Percentiles rank a stretch among this genome's conserved stretches.
Evolutionary conservation across 2,113 vertebrate species (phyloP).

Genomic region (Catharus minimus): DNA sequence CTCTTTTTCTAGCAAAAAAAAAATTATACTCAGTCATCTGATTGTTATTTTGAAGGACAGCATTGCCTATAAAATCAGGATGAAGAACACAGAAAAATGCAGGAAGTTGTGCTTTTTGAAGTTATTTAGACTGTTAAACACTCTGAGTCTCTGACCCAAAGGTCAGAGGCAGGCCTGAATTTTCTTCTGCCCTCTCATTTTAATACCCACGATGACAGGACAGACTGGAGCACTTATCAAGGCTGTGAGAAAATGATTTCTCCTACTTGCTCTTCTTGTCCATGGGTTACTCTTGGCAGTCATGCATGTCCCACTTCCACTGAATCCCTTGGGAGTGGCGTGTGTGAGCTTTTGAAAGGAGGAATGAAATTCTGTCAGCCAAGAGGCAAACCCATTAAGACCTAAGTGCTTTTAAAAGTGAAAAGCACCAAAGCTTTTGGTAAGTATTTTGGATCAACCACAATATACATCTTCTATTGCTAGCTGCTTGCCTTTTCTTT

Average conservation of each 20-base stretch:
- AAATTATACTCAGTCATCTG: not conserved
- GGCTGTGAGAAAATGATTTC: not conserved
- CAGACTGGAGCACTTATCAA: not conserved
- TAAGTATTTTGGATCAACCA: slow-evolving; percentile 1
- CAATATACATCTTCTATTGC: not conserved
- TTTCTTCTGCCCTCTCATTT: not conserved
- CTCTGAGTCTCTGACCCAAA: not conserved
- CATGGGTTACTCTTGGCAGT: slow-evolving; percentile 4
- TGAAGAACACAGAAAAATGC: not conserved
- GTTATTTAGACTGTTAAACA: not conserved
- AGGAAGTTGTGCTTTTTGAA: not conserved
- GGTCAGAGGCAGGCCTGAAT: not conserved
- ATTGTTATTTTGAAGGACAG: slow-evolving; percentile 28
- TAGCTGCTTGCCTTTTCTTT: slow-evolving; percentile 2
- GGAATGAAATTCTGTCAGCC: not conserved
- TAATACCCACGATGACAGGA: not conserved
- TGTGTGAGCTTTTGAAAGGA: not conserved
- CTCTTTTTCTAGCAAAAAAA: not conserved
- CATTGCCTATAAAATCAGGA: not conserved
- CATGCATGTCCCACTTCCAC: not conserved
- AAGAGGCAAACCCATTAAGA: not conserved
- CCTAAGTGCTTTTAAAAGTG: not conserved
- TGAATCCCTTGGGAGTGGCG: not conserved
- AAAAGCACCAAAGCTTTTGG: not conserved
- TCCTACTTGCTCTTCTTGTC: slow-evolving; percentile 1